A percentile compares a stretch with the other conserved stretches of the same genome.
phyloP scores from a whole-genome alignment of 1,140 invertebrate genomes.

The Tetramorium simillimum region DNA sequence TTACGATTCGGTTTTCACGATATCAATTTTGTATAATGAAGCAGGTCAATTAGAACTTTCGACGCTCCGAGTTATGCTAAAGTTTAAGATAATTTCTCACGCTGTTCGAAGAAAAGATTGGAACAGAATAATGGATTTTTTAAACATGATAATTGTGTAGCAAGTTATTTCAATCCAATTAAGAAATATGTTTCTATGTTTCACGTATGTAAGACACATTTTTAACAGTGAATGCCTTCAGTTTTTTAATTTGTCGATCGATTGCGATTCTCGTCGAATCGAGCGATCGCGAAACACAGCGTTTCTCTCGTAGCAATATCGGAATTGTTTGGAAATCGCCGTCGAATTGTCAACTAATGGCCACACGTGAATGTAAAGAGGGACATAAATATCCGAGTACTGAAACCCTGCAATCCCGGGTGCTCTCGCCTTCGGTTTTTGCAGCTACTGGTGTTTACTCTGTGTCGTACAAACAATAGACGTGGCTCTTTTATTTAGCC shows the following conservation, averaged over 20 bases:
- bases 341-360: conserved; percentile 43
- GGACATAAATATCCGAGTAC: conserved; percentile 67
- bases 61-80: not conserved
- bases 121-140: not conserved
- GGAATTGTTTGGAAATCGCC: conserved; percentile 15
- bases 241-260: conserved; percentile 22
- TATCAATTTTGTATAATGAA: not conserved
- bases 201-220: not conserved
- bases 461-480: conserved; percentile 67
- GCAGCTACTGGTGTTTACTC: conserved; percentile 65
- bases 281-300: not conserved
- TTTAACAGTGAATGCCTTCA: not conserved
- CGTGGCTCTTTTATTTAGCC: conserved; percentile 62
- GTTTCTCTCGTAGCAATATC: conserved; percentile 19
- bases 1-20: not conserved
- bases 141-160: not conserved
- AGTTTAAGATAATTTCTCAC: not conserved
- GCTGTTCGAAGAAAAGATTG: not conserved
- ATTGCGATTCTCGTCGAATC: not conserved
- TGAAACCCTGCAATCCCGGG: conserved; percentile 54
- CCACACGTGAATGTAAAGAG: conserved; percentile 51
- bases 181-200: not conserved
- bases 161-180: not conserved
- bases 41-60: not conserved
- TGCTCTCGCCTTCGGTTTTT: conserved; percentile 64